Base-by-base conservation (phyloP, 2,888 invertebrate species). In the Sinohyriopsis cumingii region DNA sequence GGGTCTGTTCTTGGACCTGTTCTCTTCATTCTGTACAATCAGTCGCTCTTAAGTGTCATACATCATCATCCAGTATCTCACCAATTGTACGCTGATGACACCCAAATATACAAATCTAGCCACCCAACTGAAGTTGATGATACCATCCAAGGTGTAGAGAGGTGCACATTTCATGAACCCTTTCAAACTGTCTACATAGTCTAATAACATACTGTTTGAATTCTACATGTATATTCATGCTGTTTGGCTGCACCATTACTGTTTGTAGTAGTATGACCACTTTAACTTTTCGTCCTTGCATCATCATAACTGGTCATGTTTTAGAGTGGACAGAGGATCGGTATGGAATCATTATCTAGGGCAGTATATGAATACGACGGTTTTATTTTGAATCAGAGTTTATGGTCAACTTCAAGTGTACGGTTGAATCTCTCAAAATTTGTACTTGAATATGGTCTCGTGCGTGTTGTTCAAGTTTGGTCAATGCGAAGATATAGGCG, bases 381-480 rank as follows among this genome's bases (percentile, higher is more conserved):
- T 60, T 33, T 19, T 60, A 59, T 22, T 54, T 19, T 25, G 25
- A 22, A 5, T 28, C 28, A 28, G 5, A 28, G 28, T 69, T 69
- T 20, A 57, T 53, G 24, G 65, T 62, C 53, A 73, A 60, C 76
- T 73, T 73, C 18, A 63, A 76, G 56, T 12, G 67, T 76, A 19
- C 67, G 60, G 54, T 71, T 76, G 45, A 69, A 67, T 15, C 73
- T 19, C 55, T 76, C 71, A 0, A 71, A 69, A 7, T 63, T n/a
- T 9, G 73, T 71, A 62, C 73, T 71, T 20, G 71, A 65, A 25
- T 76, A 71, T 3, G 76, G 76, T n/a, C 63, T 68, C 45, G 69
- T 54, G 6, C 67, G 55, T 15, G 70, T 75, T 28, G 77, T 71
- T 33, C 67, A 65, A 19, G 72, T 69, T 63, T 74, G 67, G 56